These are phyloP conservation scores for Rallus crepitans DNA, from an alignment of 2,797 vertebrate genomes.

Conservation along the genomic window DNA sequence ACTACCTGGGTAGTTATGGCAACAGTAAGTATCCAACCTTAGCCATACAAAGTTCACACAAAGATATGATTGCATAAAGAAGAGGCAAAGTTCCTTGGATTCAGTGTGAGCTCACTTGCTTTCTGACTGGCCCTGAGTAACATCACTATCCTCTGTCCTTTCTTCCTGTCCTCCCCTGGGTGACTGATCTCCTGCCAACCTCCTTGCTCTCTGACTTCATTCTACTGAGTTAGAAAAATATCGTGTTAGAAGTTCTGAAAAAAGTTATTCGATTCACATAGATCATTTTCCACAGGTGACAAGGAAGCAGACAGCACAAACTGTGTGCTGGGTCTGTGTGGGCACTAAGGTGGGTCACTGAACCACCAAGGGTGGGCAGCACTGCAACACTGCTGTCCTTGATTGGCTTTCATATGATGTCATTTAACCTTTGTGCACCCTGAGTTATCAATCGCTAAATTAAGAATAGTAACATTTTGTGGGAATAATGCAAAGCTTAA, in stretches of 20 bases:
- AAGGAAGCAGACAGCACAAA: not conserved
- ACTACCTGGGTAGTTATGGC: not conserved
- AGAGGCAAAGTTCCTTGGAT: not conserved
- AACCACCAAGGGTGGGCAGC: too few species aligned
- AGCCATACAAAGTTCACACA: rapidly evolving
- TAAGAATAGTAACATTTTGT: not conserved
- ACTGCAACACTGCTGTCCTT: not conserved
- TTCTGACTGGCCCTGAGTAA: rapidly evolving
- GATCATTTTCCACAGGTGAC: not conserved
- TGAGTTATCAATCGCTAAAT: not conserved
- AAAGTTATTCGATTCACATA: rapidly evolving
- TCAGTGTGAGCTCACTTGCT: rapidly evolving
- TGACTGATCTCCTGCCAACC: not conserved
- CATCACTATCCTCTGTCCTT: not conserved
- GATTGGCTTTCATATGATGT: not conserved
- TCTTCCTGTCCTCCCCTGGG: rapidly evolving
- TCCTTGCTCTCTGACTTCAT: not conserved
- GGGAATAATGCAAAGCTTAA: not conserved
- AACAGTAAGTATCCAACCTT: not conserved
- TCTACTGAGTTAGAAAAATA: not conserved
- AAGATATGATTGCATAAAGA: not conserved
- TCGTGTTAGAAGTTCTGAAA: not conserved
- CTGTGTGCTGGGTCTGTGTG: rapidly evolving
- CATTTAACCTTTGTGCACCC: not conserved
- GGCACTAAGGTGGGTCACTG: rapidly evolving